Conservation (phyloP, 2,888 invertebrate genomes). For the Pediacus dermestoides region DNA sequence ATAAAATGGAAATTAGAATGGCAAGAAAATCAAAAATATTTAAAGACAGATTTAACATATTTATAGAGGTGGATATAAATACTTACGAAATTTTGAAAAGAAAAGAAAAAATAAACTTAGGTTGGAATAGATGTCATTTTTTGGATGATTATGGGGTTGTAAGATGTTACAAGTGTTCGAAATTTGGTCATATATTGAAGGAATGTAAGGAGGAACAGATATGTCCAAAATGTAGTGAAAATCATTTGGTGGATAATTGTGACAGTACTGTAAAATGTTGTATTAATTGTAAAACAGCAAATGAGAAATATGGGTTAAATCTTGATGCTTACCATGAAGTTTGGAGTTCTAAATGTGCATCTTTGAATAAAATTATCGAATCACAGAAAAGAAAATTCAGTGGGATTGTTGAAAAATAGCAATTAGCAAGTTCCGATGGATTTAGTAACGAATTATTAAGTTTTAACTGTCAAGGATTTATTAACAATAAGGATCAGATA, state of each 20-base stretch:
- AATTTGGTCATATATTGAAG: conserved; percentile 2
- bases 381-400: no score
- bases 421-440: no score
- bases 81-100: no score
- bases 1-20: no score
- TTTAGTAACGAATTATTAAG: no score
- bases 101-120: not conserved
- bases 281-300: not conserved
- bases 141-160: not conserved
- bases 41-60: no score
- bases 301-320: not conserved
- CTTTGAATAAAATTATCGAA: no score
- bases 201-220: not conserved
- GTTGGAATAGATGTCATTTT: not conserved
- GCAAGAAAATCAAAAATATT: no score
- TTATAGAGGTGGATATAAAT: no score
- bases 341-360: no score
- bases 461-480: conserved; percentile 2
- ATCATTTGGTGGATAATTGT: not conserved
- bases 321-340: no score
- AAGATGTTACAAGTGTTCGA: not conserved
- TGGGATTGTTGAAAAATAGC: no score
- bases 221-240: not conserved
- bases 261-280: not conserved
- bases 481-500: conserved; percentile 3